Base-by-base conservation (phyloP, 2,113 vertebrate genomes). In the Passerina amoena region DNA sequence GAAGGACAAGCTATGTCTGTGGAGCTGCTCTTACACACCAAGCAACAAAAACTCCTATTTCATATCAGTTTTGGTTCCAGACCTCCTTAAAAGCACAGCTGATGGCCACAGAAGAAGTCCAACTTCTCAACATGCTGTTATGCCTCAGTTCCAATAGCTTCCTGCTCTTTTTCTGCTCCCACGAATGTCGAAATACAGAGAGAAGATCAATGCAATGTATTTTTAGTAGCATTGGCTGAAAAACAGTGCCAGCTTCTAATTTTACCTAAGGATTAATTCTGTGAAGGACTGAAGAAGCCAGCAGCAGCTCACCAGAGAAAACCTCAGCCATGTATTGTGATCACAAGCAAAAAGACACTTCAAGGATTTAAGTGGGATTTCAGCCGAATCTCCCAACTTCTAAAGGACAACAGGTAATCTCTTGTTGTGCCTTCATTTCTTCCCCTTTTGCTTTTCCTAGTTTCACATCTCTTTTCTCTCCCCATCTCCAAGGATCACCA, bases 201-300 rank as follows among this genome's bases (percentile, higher is more conserved):
- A 85, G 50, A 71, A 64, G 91, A 96, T 95, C 91, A 88, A 75
- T 90, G 42, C 38, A 78, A 68, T 18, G 17, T 86, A 94, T 94
- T 95, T 92, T 88, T 90, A 94, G 88, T 19, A 81, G 35, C 44
- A 88, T 2, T 60, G 76, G 45, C 79, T 83, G 71, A 77, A 92
- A 92, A 95, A 64, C 28, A 53, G 86, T 75, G 72, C 86, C 92
- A 91, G 51, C 35, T 83, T 94, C 92, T 93, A 92, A 93, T 88
- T 94, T 95, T 73, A 94, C 63, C 68, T 77, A 72, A 83, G 38
- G 35, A 96, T 88, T 93, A 92, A 90, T 88, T 88, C 59, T 63
- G 27, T 63, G 63, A 93, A 87, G 88, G 87, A 82, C 85, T 6
- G 1, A 90, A 81, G 68, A 10, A 81, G 68, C 73, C 80, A 88